Conservation (phyloP, 2,113 vertebrate genomes). For the Blennius ocellaris region DNA sequence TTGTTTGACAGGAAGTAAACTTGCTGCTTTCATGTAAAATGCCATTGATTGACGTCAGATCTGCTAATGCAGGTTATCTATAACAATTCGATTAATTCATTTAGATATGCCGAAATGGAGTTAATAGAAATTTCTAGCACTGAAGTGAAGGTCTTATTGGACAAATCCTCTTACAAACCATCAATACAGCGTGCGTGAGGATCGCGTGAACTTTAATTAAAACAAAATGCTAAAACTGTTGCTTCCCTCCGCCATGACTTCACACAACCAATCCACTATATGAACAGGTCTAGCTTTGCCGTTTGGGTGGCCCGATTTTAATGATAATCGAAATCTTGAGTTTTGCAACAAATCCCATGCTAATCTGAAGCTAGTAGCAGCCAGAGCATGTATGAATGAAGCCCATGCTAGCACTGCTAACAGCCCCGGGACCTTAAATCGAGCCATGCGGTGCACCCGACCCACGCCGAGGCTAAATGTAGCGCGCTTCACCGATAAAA, state of each 20-base stretch:
- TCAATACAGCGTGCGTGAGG: neutral
- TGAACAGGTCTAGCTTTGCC: neutral
- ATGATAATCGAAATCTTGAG: neutral
- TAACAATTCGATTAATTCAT: too few species aligned
- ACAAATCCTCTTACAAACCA: constrained; percentile 52
- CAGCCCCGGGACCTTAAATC: constrained; percentile 10
- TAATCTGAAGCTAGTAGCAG: constrained; percentile 15
- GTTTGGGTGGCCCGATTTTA: neutral
- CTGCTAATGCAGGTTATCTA: too few species aligned
- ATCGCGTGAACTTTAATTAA: neutral
- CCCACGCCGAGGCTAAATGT: neutral
- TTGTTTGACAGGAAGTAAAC: too few species aligned
- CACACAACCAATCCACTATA: rapidly evolving
- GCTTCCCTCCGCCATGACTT: neutral
- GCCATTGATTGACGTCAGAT: too few species aligned
- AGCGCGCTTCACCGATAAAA: neutral
- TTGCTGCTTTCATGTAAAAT: too few species aligned
- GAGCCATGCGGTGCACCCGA: constrained; percentile 70
- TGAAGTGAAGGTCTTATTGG: neutral
- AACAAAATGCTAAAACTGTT: neutral
- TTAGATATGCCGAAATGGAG: too few species aligned
- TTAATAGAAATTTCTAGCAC: neutral
- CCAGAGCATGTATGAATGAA: constrained; percentile 18
- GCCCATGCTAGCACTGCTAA: constrained; percentile 53
- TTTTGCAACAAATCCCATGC: neutral